A percentile compares a stretch with the other conserved stretches of the same genome.
Conservation (phyloP, 1,140 invertebrate genomes). For the Macrobrachium rosenbergii region DNA sequence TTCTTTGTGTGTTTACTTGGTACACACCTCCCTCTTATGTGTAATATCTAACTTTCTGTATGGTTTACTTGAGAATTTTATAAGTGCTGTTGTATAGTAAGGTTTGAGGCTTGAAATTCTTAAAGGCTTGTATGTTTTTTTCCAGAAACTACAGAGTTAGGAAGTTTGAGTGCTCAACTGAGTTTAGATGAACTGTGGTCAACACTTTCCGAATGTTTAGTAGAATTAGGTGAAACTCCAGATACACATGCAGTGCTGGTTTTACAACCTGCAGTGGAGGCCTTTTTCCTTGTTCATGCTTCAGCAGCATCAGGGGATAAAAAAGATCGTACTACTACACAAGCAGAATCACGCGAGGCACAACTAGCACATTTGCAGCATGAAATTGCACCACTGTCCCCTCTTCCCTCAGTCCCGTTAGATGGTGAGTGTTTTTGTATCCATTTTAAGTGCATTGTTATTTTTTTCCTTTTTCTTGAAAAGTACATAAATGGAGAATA, state of each 20-base stretch:
- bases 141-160: conserved; percentile 70
- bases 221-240: conserved; percentile 87
- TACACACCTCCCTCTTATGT: too few species aligned
- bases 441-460: neutral
- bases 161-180: conserved; percentile 81
- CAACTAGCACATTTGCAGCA: conserved; percentile 75
- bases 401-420: conserved; percentile 67
- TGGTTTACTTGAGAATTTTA: too few species aligned
- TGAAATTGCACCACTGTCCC: conserved; percentile 73
- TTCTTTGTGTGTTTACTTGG: too few species aligned
- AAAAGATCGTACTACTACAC: conserved; percentile 64
- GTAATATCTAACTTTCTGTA: too few species aligned
- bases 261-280: conserved; percentile 91
- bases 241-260: conserved; percentile 95
- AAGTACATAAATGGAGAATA: neutral
- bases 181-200: conserved; percentile 84
- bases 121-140: neutral
- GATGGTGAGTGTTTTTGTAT: conserved; percentile 17
- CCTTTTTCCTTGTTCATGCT: conserved; percentile 91
- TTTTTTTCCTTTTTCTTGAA: neutral
- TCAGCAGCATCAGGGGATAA: conserved; percentile 70
- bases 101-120: neutral
- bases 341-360: conserved; percentile 71
- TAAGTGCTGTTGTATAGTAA: too few species aligned
- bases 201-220: conserved; percentile 84